Evolutionary conservation across 2,797 vertebrate genomes (phyloP), one percentile per base, ranked within the genome.

Genomic region (Balearica regulorum): DNA sequence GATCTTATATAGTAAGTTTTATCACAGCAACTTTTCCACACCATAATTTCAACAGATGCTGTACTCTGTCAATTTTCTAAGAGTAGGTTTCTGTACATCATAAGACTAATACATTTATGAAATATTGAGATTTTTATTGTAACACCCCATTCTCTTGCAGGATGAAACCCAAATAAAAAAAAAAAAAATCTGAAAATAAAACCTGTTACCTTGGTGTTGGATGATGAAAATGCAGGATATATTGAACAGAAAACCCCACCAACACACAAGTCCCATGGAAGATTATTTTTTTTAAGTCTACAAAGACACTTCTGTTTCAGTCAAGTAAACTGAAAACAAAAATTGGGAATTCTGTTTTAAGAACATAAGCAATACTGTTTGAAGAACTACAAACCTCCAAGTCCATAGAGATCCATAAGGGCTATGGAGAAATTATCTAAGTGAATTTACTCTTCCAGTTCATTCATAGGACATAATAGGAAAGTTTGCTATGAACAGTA

Each of bases 341-440:
- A 83, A n/a, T 1, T 49, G 10, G 18, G 18, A 77, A 51, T 25
- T 64, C 17, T 24, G 9, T 51, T 81, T 77, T 29, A 81, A 70
- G 31, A 82, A 71, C 4, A 16, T 11, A 2, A 44, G 13, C n/a
- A 61, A 48, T 37, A 49, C 6, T 41, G 10, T 49, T 33, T 11
- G 3, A 78, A 25, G 26, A 84, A 78, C n/a, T 54, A 58, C 17
- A 79, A 60, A 87, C 16, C 6, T 54, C 33, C 25, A 3, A 14
- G 25, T 24, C 24, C 26, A 37, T 3, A 49, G 0, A 9, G 25
- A 80, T 14, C 19, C 11, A 13, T 9, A 57, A 1, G 0, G 4
- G 5, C 41, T 49, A 57, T 4, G 5, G 22, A 72, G 48, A 80
- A 77, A 41, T 11, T 26, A 51, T 11, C 83, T 29, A 57, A 62